These are phyloP conservation scores for Porites cylindrica DNA, from an alignment of 92 coral and sea anemone species.

Conservation along the genomic window DNA sequence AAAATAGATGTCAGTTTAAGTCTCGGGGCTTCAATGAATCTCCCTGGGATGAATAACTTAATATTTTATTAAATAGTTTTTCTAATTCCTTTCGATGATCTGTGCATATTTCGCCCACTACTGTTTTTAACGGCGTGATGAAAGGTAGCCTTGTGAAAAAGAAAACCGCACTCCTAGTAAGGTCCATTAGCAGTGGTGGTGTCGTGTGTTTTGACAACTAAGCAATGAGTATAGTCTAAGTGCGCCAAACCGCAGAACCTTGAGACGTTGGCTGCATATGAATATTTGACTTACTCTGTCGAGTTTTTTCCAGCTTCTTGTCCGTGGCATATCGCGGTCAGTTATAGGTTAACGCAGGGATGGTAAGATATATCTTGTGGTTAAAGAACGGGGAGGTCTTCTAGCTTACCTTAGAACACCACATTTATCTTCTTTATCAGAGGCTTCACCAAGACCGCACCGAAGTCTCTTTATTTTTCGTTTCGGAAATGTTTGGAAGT, in stretches of 20 bases:
- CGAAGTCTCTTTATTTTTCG: no score
- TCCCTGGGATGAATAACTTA: slow-evolving; percentile 12
- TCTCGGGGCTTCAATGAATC: neutral
- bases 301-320: neutral
- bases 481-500: no score
- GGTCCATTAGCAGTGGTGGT: neutral
- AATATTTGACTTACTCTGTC: neutral
- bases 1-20: slow-evolving; percentile 16
- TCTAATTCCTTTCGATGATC: neutral
- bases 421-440: no score
- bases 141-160: neutral
- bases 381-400: neutral
- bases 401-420: no score
- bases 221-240: no score
- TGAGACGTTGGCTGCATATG: neutral
- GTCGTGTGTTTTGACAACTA: neutral
- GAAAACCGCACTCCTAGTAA: neutral
- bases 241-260: neutral
- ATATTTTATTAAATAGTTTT: neutral
- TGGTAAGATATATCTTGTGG: neutral
- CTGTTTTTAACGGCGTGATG: neutral
- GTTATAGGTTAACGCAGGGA: neutral
- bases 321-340: neutral
- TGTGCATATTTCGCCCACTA: neutral
- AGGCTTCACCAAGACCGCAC: no score